A percentile compares a stretch with the other conserved stretches of the same genome.
Conservation (phyloP, 2,113 vertebrate species). For the Elachura formosa region DNA sequence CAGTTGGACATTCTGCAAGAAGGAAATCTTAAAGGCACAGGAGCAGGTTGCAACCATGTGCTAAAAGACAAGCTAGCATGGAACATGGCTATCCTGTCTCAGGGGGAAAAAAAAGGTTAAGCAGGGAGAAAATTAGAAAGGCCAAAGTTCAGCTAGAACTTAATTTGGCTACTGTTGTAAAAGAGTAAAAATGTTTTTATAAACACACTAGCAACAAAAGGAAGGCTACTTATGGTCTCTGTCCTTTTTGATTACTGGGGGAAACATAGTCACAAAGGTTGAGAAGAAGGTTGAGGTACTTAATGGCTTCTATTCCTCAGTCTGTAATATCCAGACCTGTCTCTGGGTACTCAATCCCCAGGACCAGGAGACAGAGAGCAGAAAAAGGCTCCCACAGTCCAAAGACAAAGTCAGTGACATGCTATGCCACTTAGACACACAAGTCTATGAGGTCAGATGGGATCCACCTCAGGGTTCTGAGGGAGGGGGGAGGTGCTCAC, state of each 20-base stretch:
- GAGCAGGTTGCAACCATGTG: neutral
- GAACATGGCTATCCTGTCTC: neutral
- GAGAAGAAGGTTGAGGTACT: neutral
- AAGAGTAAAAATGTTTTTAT: neutral
- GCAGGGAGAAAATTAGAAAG: neutral
- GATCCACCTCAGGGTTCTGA: neutral
- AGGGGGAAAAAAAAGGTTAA: neutral
- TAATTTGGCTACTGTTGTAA: neutral
- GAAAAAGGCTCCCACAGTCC: neutral
- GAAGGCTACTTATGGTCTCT: neutral
- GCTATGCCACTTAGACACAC: neutral
- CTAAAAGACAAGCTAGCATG: neutral
- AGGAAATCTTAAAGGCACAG: neutral
- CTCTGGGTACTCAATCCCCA: too few species aligned
- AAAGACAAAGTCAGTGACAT: neutral
- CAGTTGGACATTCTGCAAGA: neutral
- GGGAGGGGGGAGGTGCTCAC: neutral
- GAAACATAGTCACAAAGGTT: neutral
- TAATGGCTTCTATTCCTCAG: neutral
- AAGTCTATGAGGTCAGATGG: neutral
- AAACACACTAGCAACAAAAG: neutral
- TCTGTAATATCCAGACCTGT: neutral
- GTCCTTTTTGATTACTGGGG: rapidly evolving
- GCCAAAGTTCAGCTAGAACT: neutral
- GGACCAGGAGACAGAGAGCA: neutral